Conservation (phyloP, 2,797 vertebrate species). For the Pangasius djambal region DNA sequence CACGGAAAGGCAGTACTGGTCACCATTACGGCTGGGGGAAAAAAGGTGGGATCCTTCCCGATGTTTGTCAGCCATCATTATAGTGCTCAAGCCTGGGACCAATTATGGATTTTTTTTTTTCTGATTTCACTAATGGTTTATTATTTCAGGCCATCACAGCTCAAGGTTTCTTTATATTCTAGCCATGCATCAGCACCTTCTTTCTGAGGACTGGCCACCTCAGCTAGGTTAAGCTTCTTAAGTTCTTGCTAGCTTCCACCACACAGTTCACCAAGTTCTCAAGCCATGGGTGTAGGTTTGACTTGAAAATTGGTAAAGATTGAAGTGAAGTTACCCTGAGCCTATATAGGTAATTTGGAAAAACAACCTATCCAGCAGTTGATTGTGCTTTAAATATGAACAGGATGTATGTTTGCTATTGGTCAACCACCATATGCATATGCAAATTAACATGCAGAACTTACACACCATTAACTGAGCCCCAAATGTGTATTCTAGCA, state of each 20-base stretch:
- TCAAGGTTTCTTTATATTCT: slow-evolving; percentile 32
- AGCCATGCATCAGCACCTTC: slow-evolving; percentile 1
- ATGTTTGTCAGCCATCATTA: slow-evolving; percentile 42
- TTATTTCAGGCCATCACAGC: slow-evolving; percentile 52
- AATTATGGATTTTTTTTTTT: slow-evolving; percentile 55
- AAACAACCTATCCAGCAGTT: not conserved
- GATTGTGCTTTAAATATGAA: not conserved
- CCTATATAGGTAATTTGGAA: not conserved
- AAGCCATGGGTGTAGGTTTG: not conserved
- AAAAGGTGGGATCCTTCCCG: slow-evolving; percentile 21
- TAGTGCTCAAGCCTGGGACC: slow-evolving; percentile 51
- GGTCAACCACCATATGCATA: not conserved
- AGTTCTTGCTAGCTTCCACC: not conserved
- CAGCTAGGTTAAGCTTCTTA: not conserved
- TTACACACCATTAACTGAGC: not conserved
- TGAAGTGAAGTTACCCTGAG: no score
- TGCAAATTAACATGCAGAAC: not conserved
- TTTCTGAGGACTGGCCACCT: slow-evolving; percentile 24
- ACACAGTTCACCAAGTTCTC: not conserved
- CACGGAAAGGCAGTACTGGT: not conserved
- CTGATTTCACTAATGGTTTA: slow-evolving; percentile 55
- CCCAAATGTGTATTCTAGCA: not conserved
- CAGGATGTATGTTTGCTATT: not conserved
- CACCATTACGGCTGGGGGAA: slow-evolving; percentile 39
- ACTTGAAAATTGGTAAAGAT: not conserved